Evolutionary conservation across 2,113 vertebrate genomes (phyloP).

Genomic region (Micromys minutus): DNA sequence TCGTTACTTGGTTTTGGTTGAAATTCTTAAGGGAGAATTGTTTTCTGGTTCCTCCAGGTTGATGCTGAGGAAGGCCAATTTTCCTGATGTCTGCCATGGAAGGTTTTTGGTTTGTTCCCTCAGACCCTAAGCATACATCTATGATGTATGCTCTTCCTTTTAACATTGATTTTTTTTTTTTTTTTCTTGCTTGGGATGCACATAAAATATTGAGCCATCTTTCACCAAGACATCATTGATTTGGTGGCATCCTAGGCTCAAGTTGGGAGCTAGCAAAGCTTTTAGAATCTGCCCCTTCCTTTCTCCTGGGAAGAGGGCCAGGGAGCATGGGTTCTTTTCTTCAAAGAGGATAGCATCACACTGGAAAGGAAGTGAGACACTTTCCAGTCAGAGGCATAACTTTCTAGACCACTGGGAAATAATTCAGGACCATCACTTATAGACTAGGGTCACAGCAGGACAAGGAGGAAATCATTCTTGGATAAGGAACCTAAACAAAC

Average conservation of each 20-base stretch:
- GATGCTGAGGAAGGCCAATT: not conserved
- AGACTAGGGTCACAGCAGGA: not conserved
- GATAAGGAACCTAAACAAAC: conserved; percentile 55
- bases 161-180: not conserved
- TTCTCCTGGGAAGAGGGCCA: not conserved
- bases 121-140: not conserved
- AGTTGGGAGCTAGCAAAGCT: not conserved
- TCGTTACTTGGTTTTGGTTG: conserved; percentile 23
- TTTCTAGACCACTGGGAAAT: conserved; percentile 44
- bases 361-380: conserved; percentile 26
- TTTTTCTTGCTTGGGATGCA: not conserved
- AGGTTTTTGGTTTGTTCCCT: conserved; percentile 5
- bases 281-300: not conserved
- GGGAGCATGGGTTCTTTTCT: conserved; percentile 43
- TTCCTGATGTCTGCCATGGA: not conserved
- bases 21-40: conserved; percentile 1
- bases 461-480: conserved; percentile 15
- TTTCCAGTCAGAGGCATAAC: conserved; percentile 4
- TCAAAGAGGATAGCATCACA: conserved; percentile 38
- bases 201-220: not conserved
- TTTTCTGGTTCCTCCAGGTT: not conserved
- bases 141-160: not conserved
- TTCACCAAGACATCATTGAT: not conserved
- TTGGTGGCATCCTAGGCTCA: not conserved
- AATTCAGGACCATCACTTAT: conserved; percentile 23